Evolutionary conservation across 2,797 vertebrate genomes (phyloP).

Genomic region (Rhodeus uyekii): DNA sequence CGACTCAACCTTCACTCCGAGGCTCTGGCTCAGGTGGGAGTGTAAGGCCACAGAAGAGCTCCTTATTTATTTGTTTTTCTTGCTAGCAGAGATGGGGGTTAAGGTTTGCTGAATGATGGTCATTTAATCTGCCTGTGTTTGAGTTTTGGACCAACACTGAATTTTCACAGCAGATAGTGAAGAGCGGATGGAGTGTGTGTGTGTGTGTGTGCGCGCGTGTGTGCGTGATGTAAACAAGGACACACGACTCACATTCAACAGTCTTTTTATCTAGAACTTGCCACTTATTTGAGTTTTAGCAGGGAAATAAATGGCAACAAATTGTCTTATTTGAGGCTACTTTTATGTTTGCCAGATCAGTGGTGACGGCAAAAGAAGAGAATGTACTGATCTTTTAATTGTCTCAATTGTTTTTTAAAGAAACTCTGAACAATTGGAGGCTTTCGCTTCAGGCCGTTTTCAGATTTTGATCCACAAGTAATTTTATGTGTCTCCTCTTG

Average conservation of each 20-base stretch:
- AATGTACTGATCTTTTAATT: background rate
- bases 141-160: constrained; percentile 55
- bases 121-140: constrained; percentile 9
- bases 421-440: background rate
- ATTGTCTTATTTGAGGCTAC: background rate
- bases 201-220: constrained; percentile 22
- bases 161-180: constrained; percentile 65
- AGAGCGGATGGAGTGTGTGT: constrained; percentile 30
- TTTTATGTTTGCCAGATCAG: background rate
- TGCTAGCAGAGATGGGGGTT: background rate
- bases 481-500: background rate
- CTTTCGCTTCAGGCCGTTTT: background rate
- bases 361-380: background rate
- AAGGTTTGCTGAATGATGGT: background rate
- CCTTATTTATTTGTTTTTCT: constrained; percentile 59
- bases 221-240: constrained; percentile 54
- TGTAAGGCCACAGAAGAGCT: background rate
- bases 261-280: background rate
- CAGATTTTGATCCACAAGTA: background rate
- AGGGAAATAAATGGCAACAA: background rate
- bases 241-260: constrained; percentile 61
- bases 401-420: background rate
- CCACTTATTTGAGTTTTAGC: background rate
- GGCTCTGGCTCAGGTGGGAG: constrained; percentile 55
- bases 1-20: constrained; percentile 61